Percentiles rank a stretch among this genome's conserved stretches.
phyloP scores from a whole-genome alignment of 2,797 vertebrate genomes.

The Clarias laeviceps region DNA sequence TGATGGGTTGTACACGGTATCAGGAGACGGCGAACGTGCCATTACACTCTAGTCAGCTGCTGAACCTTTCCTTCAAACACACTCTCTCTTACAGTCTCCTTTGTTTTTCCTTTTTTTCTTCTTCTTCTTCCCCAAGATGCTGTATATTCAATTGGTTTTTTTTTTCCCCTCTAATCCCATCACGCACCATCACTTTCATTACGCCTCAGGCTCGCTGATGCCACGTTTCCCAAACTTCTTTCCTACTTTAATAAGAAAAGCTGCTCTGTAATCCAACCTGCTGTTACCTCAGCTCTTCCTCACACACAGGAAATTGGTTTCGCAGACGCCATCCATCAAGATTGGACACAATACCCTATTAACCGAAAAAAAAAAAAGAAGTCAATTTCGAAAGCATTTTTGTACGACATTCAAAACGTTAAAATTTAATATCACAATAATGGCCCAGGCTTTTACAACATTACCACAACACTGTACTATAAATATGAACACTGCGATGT shows the following conservation, averaged over 20 bases:
- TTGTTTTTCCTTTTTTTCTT: constrained; percentile 15
- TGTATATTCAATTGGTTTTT: constrained; percentile 44
- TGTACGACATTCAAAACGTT: background rate
- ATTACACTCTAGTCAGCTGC: background rate
- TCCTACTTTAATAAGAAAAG: constrained; percentile 58
- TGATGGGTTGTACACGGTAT: background rate
- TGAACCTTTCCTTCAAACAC: constrained; percentile 14
- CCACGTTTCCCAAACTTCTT: constrained; percentile 47
- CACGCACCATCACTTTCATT: constrained; percentile 54
- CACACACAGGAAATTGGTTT: constrained; percentile 70
- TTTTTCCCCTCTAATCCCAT: constrained; percentile 51
- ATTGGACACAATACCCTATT: constrained; percentile 50
- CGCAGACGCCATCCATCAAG: constrained; percentile 73
- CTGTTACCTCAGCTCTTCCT: constrained; percentile 53
- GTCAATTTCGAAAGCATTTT: constrained; percentile 42
- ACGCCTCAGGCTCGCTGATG: constrained; percentile 43
- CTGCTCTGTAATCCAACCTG: constrained; percentile 65
- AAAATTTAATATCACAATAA: background rate
- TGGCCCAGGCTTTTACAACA: background rate
- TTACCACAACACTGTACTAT: background rate
- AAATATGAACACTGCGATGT: background rate
- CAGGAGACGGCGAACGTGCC: background rate
- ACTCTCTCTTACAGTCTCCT: constrained; percentile 10
- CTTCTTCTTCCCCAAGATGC: constrained; percentile 11
- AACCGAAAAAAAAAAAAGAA: constrained; percentile 27